These are phyloP conservation scores for Protodeltote pygarga DNA, from an alignment of 2,888 invertebrate genomes.

Conservation along the genomic window DNA sequence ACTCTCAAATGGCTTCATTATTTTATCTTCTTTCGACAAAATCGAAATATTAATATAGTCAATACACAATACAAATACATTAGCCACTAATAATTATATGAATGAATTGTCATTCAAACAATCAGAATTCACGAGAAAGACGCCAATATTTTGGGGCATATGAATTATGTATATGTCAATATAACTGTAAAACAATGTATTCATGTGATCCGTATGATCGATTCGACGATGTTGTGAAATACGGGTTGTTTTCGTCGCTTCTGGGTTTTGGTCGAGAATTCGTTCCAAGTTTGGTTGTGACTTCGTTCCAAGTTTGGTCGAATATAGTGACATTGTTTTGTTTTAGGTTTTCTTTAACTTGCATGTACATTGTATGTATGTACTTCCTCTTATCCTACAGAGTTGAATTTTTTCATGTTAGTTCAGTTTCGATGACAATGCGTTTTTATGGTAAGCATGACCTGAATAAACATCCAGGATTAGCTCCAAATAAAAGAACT, in stretches of 20 bases:
- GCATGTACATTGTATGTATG: too few species aligned
- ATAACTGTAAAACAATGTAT: constrained; percentile 63
- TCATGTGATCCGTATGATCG: constrained; percentile 47
- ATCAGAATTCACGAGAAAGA: constrained; percentile 18
- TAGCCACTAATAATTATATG: background rate
- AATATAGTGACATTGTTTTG: constrained; percentile 8
- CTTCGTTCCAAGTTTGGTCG: constrained; percentile 18
- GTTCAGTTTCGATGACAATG: too few species aligned
- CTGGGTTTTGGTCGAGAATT: constrained; percentile 31
- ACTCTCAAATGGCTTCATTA: too few species aligned
- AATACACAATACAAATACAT: background rate
- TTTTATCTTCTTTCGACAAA: too few species aligned
- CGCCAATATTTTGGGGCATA: constrained; percentile 53
- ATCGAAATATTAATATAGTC: too few species aligned
- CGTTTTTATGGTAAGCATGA: too few species aligned
- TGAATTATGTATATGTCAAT: constrained; percentile 61
- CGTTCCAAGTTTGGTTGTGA: constrained; percentile 32
- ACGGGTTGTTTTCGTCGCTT: constrained; percentile 8
- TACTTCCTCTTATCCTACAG: too few species aligned
- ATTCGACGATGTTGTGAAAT: constrained; percentile 37
- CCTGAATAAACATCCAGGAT: too few species aligned
- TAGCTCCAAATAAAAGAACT: too few species aligned
- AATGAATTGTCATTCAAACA: constrained; percentile 23
- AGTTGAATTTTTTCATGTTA: too few species aligned
- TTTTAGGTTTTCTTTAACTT: too few species aligned